Conservation (phyloP, 2,797 vertebrate species). For the Crenichthys baileyi region DNA sequence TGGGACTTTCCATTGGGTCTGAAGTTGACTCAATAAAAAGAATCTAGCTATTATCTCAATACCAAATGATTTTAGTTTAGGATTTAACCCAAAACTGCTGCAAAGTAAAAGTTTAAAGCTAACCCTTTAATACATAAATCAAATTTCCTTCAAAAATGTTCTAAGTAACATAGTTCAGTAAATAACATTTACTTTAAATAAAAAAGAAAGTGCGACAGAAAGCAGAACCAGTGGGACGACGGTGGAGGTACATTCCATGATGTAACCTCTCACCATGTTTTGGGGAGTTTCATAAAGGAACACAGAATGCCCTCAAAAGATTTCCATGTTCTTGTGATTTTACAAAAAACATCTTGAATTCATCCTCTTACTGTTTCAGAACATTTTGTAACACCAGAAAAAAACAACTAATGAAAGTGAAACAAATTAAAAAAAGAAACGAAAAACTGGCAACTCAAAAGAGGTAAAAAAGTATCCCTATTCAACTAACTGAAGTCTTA, state of each 20-base stretch:
- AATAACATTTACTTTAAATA: not conserved
- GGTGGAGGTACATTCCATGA: slow-evolving; percentile 11
- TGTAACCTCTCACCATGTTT: slow-evolving; percentile 13
- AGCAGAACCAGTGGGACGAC: not conserved
- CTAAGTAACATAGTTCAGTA: not conserved
- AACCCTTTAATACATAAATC: not conserved
- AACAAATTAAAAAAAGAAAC: slow-evolving; percentile 9
- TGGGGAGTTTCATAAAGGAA: slow-evolving; percentile 7
- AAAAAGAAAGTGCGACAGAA: slow-evolving; percentile 15
- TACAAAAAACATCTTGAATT: slow-evolving; percentile 17
- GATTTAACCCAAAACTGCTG: not conserved
- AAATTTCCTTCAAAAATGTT: not conserved
- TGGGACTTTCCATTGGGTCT: slow-evolving; percentile 66
- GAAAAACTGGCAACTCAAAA: not conserved
- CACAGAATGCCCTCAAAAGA: not conserved
- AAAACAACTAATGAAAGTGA: slow-evolving; percentile 2
- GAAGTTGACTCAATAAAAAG: slow-evolving; percentile 2
- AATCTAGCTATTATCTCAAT: not conserved
- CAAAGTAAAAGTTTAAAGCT: not conserved
- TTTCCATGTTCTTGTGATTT: slow-evolving; percentile 14
- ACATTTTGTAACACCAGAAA: slow-evolving; percentile 10
- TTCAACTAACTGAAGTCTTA: not conserved
- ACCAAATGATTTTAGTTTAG: not conserved
- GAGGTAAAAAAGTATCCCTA: not conserved
- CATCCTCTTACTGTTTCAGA: not conserved